These are phyloP conservation scores for Melanostigma gelatinosum DNA, from an alignment of 2,113 vertebrate genomes.

Conservation along the genomic window DNA sequence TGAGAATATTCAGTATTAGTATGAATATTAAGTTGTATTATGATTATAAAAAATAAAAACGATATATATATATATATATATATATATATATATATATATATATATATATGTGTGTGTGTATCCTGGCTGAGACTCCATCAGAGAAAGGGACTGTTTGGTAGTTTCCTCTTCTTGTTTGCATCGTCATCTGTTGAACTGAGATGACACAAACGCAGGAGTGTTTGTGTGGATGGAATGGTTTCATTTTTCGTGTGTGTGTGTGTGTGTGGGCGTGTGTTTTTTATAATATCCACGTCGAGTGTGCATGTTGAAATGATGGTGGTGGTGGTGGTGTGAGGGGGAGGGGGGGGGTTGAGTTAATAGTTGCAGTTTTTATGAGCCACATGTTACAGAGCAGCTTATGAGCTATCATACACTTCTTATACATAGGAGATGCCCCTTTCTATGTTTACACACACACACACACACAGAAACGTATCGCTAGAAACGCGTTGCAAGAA, in stretches of 20 bases:
- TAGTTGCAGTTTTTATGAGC: slow-evolving; percentile 35
- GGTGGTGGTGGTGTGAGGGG: background rate
- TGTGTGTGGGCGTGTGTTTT: slow-evolving; percentile 13
- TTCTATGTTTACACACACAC: background rate
- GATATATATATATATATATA: background rate
- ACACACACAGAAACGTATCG: background rate
- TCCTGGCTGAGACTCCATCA: background rate
- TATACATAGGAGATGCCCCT: background rate
- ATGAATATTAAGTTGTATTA: background rate
- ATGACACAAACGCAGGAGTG: background rate
- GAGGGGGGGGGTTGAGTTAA: background rate
- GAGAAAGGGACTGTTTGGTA: background rate
- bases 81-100: no score
- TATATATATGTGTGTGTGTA: no score
- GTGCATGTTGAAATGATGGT: slow-evolving; percentile 14
- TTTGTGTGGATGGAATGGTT: slow-evolving; percentile 4
- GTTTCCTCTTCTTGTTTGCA: slow-evolving; percentile 14
- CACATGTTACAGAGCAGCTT: slow-evolving; percentile 30
- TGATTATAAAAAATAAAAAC: background rate
- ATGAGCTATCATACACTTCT: slow-evolving; percentile 30
- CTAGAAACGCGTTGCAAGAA: no score
- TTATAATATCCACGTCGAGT: slow-evolving; percentile 14
- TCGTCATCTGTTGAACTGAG: slow-evolving; percentile 29
- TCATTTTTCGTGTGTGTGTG: background rate
- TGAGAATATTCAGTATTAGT: background rate